Base-by-base conservation (phyloP, 1,140 invertebrate genomes). In the Magallana gigas region DNA sequence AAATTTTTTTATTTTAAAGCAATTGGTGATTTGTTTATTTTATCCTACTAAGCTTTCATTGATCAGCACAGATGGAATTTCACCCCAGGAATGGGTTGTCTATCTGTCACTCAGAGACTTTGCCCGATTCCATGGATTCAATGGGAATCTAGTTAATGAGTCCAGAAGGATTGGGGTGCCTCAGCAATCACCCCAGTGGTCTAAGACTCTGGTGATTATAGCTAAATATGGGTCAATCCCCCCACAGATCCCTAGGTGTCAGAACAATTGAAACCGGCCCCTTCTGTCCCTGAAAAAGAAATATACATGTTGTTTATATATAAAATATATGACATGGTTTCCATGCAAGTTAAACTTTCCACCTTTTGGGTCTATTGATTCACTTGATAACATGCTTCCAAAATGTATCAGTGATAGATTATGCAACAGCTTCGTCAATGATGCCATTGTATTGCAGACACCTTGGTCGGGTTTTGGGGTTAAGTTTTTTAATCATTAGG, bases 401-500 rank as follows among this genome's bases (percentile, higher is more conserved):
- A 29, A 76, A 76, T 29, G 68, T 12, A 76, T 36, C 18, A 76
- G 48, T 29, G 68, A 76, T 29, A 76, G 68, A 76, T 76, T 76
- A 76, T 36, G 68, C 68, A 76, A 76, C 68, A 76, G 23, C 68
- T 29, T 29, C 36, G 9, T 76, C 11, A 76, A 76, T 76, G 36
- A 76, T 76, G 23, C 68, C 8, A 12, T 36, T 76, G 68, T 36
- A 29, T 36, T 12, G 23, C 18, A 29, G 18, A 76, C 68, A 76
- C 68, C 23, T 48, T 76, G 11, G 23, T 18, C 23, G 68, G 23
- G 68, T 76, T 76, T 76, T 76, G 11, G 23, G 68, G 68, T 48
- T 76, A 76, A 23, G 23, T 76, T 76, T 76, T 76, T 76, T 29
- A 76, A 76, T 76, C 23, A 29, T 76, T 76, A 76, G 36, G 68